Evolutionary conservation across 2,113 vertebrate genomes (phyloP), one percentile per base, ranked within the genome.

Genomic region (Pituophis catenifer): DNA sequence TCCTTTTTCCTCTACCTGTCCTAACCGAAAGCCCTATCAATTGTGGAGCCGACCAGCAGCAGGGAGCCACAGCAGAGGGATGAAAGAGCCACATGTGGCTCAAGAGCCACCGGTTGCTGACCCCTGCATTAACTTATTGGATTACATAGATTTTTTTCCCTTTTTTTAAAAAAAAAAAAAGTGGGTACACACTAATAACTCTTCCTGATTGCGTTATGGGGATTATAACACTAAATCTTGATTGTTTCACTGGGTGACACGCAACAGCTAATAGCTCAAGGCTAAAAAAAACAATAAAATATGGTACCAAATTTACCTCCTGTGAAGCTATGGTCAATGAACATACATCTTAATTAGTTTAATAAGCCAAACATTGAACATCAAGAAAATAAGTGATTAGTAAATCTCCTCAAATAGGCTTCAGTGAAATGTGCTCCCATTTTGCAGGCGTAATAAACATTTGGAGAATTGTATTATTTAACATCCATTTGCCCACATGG

Each of bases 381-480:
- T 96, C 91, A 3, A 94, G 59, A 93, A 65, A 89, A 91, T 94
- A 95, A 96, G 92, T 96, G 96, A 97, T 97, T 95, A 95, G 97
- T 96, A 96, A 96, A 97, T 96, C 93, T 90, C 95, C 92, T 59
- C 92, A 94, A 95, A 95, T 91, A 81, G 52, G 0, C 11, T 55
- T 3, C 44, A 70, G 59, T 92, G 91, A 91, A 91, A 93, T 93
- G 90, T 21, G 59, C 58, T 86, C 91, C 94, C 92, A 87, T 93
- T 92, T 95, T 93, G 94, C 86, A 15, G 2, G 94, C 17, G 54
- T 65, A 96, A 97, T 97, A 95, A 96, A 94, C 95, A 88, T 94
- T 94, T 95, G 95, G 96, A 95, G 93, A 88, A 91, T 94, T 94
- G 4, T 97, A 97, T 93, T 97, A 95, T 96, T 96, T 97, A 97